Percentiles rank a stretch among this genome's conserved stretches.
Conservation (phyloP, 2,113 vertebrate species). For the Melanocharis versteri region DNA sequence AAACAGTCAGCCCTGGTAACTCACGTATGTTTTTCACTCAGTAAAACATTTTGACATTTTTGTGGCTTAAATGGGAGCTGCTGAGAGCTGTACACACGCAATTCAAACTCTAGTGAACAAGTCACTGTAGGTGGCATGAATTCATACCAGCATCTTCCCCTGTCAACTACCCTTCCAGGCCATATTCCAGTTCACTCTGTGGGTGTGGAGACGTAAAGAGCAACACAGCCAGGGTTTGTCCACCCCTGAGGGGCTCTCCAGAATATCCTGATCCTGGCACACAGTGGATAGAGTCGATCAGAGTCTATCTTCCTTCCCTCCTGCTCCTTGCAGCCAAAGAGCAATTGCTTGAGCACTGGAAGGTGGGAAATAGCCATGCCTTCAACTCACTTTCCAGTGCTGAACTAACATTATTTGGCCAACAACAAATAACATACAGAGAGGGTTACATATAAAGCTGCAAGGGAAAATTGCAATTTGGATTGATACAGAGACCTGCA, state of each 20-base stretch:
- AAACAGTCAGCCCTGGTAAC: slow-evolving; percentile 45
- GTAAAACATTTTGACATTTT: slow-evolving; percentile 70
- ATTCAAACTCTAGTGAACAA: slow-evolving; percentile 30
- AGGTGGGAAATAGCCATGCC: background rate
- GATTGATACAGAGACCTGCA: background rate
- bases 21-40: slow-evolving; percentile 4
- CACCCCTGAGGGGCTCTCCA: background rate
- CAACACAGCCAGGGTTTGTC: background rate
- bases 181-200: slow-evolving; percentile 6
- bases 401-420: background rate
- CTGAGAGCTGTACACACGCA: slow-evolving; percentile 14
- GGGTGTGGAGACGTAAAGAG: background rate
- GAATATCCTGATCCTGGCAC: background rate
- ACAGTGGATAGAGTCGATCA: background rate
- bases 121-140: background rate
- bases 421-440: background rate
- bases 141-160: background rate
- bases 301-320: background rate
- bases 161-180: background rate
- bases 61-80: slow-evolving; percentile 1
- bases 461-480: background rate
- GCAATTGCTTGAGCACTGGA: rapidly evolving
- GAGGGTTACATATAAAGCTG: rapidly evolving
- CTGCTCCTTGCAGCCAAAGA: background rate
- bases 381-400: background rate